phyloP scores from a whole-genome alignment of 2,797 vertebrate genomes.

The Sphenodon punctatus region DNA sequence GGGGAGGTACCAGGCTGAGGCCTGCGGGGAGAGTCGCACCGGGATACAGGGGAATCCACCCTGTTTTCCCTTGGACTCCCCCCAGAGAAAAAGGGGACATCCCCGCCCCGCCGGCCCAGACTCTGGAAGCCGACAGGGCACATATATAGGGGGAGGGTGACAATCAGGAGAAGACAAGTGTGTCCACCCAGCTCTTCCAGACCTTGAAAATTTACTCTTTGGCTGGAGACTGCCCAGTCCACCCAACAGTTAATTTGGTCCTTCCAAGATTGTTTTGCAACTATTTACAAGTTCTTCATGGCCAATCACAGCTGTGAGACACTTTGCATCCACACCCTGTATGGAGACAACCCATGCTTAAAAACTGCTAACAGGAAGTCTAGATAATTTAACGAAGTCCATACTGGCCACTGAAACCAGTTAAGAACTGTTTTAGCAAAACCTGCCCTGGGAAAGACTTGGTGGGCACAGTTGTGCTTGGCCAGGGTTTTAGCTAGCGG shows the following conservation, averaged over 20 bases:
- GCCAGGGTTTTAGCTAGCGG: not conserved
- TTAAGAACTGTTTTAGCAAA: not conserved
- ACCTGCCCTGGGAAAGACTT: not conserved
- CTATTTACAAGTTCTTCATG: not conserved
- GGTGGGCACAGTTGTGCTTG: no score
- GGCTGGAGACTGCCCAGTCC: not conserved
- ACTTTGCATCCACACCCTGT: not conserved
- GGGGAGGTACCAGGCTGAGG: no score
- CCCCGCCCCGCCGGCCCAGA: no score
- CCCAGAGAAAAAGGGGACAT: no score
- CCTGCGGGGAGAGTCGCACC: no score
- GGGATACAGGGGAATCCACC: no score
- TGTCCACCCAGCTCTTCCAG: accelerated
- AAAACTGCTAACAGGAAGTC: not conserved
- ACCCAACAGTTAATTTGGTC: not conserved
- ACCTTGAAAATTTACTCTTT: accelerated
- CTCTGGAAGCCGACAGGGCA: no score
- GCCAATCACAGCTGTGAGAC: not conserved
- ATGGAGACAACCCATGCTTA: not conserved
- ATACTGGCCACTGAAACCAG: not conserved
- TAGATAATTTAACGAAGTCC: no score
- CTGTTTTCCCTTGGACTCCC: no score
- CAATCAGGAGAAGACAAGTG: no score
- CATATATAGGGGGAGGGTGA: no score
- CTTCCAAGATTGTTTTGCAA: not conserved